A percentile compares a stretch with the other conserved stretches of the same genome.
phyloP scores from a whole-genome alignment of 23 tunicate genomes.

The Styela clava region DNA sequence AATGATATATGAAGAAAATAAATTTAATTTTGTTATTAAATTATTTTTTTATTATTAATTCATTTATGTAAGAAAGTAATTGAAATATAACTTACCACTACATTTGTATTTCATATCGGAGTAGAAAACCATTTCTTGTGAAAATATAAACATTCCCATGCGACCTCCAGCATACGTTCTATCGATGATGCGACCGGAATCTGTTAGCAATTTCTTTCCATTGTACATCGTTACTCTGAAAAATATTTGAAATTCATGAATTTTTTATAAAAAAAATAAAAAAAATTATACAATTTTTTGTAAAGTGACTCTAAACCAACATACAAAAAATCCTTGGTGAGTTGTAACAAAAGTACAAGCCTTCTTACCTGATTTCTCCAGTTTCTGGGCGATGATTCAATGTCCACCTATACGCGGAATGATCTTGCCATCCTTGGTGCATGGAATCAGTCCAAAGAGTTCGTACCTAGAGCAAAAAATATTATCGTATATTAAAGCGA shows the following conservation, averaged over 20 bases:
- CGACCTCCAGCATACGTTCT: conserved; percentile 87
- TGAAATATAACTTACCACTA: conserved; percentile 68
- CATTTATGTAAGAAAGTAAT: too few species aligned
- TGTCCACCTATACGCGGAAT: conserved; percentile 84
- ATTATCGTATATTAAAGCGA: too few species aligned
- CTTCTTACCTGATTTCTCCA: conserved; percentile 81
- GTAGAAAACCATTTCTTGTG: conserved; percentile 90
- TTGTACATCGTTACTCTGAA: conserved; percentile 85
- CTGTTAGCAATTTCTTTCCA: conserved; percentile 70
- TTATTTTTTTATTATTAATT: too few species aligned
- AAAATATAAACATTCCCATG: conserved; percentile 78
- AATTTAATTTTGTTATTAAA: too few species aligned
- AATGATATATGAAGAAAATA: too few species aligned
- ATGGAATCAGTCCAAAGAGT: conserved; percentile 72
- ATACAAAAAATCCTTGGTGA: too few species aligned
- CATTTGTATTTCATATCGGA: conserved; percentile 93
- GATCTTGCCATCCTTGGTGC: conserved; percentile 85
- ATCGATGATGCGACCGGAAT: conserved; percentile 81
- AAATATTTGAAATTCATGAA: not conserved
- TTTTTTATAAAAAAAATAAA: not conserved
- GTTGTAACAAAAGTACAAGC: too few species aligned
- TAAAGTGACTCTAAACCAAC: too few species aligned
- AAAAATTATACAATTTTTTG: not conserved
- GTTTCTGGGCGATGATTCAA: conserved; percentile 85
- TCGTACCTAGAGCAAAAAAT: conserved; percentile 48